Base-by-base conservation (phyloP, 2,888 invertebrate species). In the Stenoptilia bipunctidactyla region DNA sequence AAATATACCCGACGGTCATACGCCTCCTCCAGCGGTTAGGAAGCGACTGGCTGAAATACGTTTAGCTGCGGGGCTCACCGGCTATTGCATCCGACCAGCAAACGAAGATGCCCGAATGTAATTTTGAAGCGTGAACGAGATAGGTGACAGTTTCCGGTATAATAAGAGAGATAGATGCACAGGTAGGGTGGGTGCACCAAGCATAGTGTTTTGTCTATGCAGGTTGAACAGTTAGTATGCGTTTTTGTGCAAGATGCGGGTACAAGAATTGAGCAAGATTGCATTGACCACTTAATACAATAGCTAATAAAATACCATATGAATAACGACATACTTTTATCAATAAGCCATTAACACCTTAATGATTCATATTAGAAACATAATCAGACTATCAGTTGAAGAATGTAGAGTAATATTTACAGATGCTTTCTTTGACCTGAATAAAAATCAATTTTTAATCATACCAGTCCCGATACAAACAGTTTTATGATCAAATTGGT, bases 61-160 rank as follows among this genome's bases (percentile, higher is more conserved):
- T 74, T 74, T 86, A 59, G 85, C 85, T 56, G 61, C 66, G 57
- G 76, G 79, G 53, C 83, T 84, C 73, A 86, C 86, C 72, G 86
- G 75, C 79, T 76, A 77, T 72, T 80, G 80, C 80, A 77, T 69
- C 79, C 82, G 82, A 82, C 62, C 56, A 63, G 30, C 63, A 63
- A 69, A 71, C 82, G 82, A 79, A 75, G 70, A 71, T 66, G 65
- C 60, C 76, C 82, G 82, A 83, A 71, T 68, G 63, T 68, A 65
- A 70, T 76, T 79, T 77, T 59, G 67, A 73, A 61, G 74, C 62
- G 67, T 46, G 67, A 77, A 63, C 52, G 76, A 66, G 77, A 80
- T 44, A 55, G 65, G 49, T 48, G 58, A 56, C 51, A 49, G 47
- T 51, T 48, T 48, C 44, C 48, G 54, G 54, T 46, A 51, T 61